phyloP scores from a whole-genome alignment of 2,113 vertebrate species.

The Paramormyrops kingsleyae region DNA sequence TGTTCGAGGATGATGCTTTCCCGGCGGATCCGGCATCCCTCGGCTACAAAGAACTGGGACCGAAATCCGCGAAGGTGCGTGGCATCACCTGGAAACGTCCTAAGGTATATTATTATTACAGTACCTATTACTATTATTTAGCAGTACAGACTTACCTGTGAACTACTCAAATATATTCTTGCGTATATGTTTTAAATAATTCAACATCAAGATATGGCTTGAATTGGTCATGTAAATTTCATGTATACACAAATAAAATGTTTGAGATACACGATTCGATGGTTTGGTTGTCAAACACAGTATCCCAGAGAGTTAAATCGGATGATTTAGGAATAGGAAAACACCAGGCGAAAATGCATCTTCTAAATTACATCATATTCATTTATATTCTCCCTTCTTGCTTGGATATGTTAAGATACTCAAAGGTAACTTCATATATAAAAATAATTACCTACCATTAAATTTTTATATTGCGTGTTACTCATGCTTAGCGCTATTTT shows the following conservation, averaged over 20 bases:
- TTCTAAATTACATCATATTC: background rate
- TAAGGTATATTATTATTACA: conserved; percentile 23
- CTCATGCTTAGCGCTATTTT: background rate
- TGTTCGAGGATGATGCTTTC: conserved; percentile 51
- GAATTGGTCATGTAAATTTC: background rate
- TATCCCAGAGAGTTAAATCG: background rate
- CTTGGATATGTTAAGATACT: background rate
- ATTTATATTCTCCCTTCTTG: background rate
- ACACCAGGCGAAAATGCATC: background rate
- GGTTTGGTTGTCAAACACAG: background rate
- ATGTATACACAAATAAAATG: background rate
- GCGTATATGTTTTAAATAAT: background rate
- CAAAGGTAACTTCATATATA: background rate
- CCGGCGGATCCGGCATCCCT: conserved; percentile 37
- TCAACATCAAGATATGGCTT: background rate
- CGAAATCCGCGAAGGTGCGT: conserved; percentile 45
- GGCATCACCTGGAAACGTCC: conserved; percentile 42
- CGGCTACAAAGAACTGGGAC: conserved; percentile 54
- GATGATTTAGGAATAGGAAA: background rate
- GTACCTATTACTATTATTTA: background rate
- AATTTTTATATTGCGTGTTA: background rate
- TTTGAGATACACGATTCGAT: background rate
- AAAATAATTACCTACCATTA: background rate
- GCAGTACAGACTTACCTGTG: background rate
- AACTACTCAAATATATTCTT: background rate